Percentiles rank a stretch among this genome's conserved stretches.
These are phyloP conservation scores for Chionodraco myersi DNA, from an alignment of 2,113 vertebrate genomes.

Conservation along the genomic window DNA sequence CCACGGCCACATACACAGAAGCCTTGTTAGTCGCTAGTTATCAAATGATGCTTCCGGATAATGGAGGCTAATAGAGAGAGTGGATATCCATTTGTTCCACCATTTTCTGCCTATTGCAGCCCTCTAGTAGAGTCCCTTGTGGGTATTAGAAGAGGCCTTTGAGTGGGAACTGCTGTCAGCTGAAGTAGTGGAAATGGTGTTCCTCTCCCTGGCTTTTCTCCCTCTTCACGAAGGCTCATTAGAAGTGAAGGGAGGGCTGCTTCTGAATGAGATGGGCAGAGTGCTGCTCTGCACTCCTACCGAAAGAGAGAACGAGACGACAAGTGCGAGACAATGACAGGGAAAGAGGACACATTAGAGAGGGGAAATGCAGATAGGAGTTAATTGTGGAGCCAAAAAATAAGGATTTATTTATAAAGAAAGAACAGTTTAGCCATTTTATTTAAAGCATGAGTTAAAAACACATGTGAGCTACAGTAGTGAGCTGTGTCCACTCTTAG, in stretches of 20 bases:
- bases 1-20: conserved; percentile 41
- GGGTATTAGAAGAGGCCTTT: conserved; percentile 67
- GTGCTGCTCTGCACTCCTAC: conserved; percentile 74
- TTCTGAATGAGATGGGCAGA: conserved; percentile 74
- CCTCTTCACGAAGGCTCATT: conserved; percentile 76
- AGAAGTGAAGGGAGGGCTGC: conserved; percentile 76
- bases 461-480: conserved; percentile 1
- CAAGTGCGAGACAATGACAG: conserved; percentile 15
- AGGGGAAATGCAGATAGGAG: conserved; percentile 22
- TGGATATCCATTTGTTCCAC: conserved; percentile 72
- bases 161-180: conserved; percentile 66
- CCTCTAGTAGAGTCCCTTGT: conserved; percentile 56
- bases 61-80: conserved; percentile 68
- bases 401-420: not conserved
- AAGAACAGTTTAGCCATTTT: not conserved
- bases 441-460: not conserved
- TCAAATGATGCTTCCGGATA: conserved; percentile 68
- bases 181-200: conserved; percentile 70
- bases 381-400: conserved; percentile 23
- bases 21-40: conserved; percentile 65
- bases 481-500: not conserved
- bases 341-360: conserved; percentile 20
- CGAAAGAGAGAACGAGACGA: conserved; percentile 39
- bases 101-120: conserved; percentile 60
- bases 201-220: conserved; percentile 60